Evolutionary conservation across 2,888 invertebrate species (phyloP).

Genomic region (Orthosia gracilis): DNA sequence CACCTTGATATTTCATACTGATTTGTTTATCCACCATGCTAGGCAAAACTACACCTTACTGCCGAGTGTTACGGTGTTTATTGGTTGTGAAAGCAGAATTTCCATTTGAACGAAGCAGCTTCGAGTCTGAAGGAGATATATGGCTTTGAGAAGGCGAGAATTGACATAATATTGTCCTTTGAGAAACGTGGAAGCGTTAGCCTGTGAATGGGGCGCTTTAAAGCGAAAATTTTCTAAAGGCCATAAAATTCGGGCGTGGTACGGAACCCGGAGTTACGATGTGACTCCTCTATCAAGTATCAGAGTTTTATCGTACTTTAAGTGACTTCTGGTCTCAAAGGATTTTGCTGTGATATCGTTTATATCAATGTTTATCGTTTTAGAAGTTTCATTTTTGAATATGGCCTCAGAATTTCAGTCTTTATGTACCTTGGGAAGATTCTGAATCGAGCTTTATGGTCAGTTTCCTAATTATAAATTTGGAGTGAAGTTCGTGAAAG

Average conservation of each 20-base stretch:
- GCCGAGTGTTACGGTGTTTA: slow-evolving; percentile 60
- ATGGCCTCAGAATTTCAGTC: background rate
- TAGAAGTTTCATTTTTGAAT: background rate
- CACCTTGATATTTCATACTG: slow-evolving; percentile 66
- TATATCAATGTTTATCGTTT: slow-evolving; percentile 10
- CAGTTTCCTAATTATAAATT: no score
- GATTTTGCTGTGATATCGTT: slow-evolving; percentile 40
- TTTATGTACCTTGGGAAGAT: background rate
- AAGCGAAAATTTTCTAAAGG: slow-evolving; percentile 67
- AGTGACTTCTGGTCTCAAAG: slow-evolving; percentile 36
- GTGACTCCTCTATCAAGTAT: slow-evolving; percentile 45
- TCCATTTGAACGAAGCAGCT: slow-evolving; percentile 78
- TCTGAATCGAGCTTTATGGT: no score
- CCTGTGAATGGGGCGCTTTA: slow-evolving; percentile 67
- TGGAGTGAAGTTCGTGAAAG: no score
- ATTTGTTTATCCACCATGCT: slow-evolving; percentile 53
- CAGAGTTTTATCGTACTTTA: slow-evolving; percentile 48
- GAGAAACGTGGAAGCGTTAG: slow-evolving; percentile 67
- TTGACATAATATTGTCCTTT: slow-evolving; percentile 83
- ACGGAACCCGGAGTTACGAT: slow-evolving; percentile 48
- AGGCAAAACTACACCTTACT: slow-evolving; percentile 59
- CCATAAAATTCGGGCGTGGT: slow-evolving; percentile 65
- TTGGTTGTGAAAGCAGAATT: slow-evolving; percentile 65
- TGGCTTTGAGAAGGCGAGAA: slow-evolving; percentile 79
- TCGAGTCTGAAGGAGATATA: slow-evolving; percentile 77